A percentile compares a stretch with the other conserved stretches of the same genome.
These are phyloP conservation scores for Lamellibrachia satsuma DNA, from an alignment of 2,888 invertebrate species.

Conservation along the genomic window DNA sequence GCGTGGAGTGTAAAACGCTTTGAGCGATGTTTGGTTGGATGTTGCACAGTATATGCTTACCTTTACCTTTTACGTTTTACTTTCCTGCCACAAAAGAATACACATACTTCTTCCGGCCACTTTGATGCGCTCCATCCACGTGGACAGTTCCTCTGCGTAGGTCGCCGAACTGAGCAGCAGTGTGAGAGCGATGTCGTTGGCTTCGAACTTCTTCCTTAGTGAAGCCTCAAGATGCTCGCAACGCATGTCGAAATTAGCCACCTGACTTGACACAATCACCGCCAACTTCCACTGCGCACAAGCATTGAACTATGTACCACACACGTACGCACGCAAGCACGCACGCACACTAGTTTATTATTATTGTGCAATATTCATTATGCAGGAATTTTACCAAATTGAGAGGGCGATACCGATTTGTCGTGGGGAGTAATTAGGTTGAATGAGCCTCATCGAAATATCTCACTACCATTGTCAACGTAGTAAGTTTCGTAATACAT, in stretches of 20 bases:
- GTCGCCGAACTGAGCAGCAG: not conserved
- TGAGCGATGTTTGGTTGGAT: no score
- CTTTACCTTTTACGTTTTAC: no score
- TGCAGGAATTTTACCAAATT: no score
- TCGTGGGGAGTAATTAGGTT: no score
- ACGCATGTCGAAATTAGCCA: slow-evolving; percentile 20
- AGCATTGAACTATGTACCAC: not conserved
- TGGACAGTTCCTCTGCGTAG: not conserved
- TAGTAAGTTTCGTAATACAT: no score
- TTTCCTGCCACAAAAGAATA: not conserved
- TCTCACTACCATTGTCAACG: no score
- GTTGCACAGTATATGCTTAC: no score
- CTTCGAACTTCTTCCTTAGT: not conserved
- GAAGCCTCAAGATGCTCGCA: slow-evolving; percentile 14
- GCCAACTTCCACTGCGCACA: slow-evolving; percentile 14
- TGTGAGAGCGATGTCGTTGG: not conserved
- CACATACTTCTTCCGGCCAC: not conserved
- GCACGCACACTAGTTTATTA: not conserved
- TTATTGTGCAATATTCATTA: no score
- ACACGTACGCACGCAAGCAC: not conserved
- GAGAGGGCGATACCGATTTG: no score
- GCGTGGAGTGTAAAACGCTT: no score
- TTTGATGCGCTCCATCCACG: slow-evolving; percentile 17
- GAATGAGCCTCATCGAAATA: no score
- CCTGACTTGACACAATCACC: not conserved